phyloP scores from a whole-genome alignment of 2,888 invertebrate species.

The Thereva nobilitata region DNA sequence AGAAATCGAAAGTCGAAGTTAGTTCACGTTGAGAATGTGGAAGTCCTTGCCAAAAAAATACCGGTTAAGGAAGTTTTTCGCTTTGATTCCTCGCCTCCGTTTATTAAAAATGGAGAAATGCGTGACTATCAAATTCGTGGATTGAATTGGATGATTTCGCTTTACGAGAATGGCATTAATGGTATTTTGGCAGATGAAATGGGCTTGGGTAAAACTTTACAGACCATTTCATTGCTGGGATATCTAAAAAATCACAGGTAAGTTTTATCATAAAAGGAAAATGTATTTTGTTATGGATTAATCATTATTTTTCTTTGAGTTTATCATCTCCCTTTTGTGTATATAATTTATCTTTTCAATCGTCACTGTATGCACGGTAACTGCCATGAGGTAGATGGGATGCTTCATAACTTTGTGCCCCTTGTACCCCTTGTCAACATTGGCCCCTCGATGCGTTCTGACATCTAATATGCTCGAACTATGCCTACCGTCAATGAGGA shows the following conservation, averaged over 20 bases:
- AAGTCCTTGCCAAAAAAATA: constrained; percentile 88
- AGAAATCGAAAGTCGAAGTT: constrained; percentile 96
- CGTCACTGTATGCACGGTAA: no score
- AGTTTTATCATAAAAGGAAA: constrained; percentile 41
- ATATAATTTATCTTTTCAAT: no score
- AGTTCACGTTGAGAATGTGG: constrained; percentile 99
- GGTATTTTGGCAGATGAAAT: constrained; percentile 99
- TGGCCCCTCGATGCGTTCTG: no score
- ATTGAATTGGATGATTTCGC: constrained; percentile 98
- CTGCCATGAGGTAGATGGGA: no score
- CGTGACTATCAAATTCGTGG: constrained; percentile 97
- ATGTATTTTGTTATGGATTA: constrained; percentile 3
- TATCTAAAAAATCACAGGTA: constrained; percentile 91
- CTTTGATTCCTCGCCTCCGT: constrained; percentile 90
- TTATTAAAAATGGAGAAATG: constrained; percentile 91
- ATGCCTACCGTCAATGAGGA: no score
- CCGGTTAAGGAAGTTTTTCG: constrained; percentile 79
- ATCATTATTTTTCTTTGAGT: not conserved
- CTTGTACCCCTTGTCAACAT: no score
- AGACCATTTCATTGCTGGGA: constrained; percentile 95
- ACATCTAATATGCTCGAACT: no score
- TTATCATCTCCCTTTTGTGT: no score
- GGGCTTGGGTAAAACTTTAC: constrained; percentile 98
- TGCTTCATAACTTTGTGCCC: no score
- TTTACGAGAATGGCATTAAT: constrained; percentile 98